phyloP scores from a whole-genome alignment of 1,140 invertebrate genomes.

The Atta texana region DNA sequence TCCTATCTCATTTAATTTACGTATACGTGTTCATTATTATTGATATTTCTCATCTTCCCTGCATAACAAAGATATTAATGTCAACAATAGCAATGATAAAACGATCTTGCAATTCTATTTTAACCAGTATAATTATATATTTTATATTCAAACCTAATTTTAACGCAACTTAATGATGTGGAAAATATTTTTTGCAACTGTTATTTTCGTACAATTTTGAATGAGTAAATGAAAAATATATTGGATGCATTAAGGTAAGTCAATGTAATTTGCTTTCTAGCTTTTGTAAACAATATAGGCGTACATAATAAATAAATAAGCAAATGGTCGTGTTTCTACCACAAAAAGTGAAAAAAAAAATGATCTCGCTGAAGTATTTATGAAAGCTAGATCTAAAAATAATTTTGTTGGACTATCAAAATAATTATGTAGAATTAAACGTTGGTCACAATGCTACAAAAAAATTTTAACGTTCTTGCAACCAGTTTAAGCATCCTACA shows the following conservation, averaged over 20 bases:
- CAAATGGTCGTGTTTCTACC: background rate
- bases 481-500: no score
- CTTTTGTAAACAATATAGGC: slow-evolving; percentile 11
- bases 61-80: background rate
- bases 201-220: background rate
- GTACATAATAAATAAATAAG: background rate
- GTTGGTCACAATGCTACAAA: no score
- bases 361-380: no score
- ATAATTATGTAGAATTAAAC: no score
- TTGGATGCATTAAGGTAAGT: background rate
- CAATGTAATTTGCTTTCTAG: no score
- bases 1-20: background rate
- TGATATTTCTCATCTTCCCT: background rate
- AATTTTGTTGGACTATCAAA: no score
- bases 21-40: slow-evolving; percentile 16
- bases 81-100: background rate
- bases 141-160: background rate
- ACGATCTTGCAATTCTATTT: slow-evolving; percentile 1
- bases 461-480: no score
- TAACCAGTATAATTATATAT: background rate
- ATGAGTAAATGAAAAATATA: background rate
- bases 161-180: background rate
- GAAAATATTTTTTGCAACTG: background rate
- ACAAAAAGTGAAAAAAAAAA: no score
- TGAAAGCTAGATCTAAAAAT: no score